Percentiles rank a stretch among this genome's conserved stretches.
Conservation (phyloP, 2,113 vertebrate genomes). For the Oreochromis niloticus region DNA sequence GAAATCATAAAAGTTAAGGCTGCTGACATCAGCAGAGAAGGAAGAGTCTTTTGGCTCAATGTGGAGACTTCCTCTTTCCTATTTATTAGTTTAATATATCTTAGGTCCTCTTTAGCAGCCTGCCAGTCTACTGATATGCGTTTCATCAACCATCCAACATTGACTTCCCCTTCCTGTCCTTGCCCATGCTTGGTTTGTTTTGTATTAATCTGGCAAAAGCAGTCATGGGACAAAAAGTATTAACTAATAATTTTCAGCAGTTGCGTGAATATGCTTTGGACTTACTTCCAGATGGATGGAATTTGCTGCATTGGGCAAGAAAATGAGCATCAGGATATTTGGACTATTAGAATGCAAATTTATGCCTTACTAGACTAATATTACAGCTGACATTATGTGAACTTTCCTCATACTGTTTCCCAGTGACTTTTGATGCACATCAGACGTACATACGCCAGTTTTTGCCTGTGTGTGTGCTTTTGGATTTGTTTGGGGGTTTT, state of each 20-base stretch:
- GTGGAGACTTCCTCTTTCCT: conserved; percentile 34
- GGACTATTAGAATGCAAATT: not conserved
- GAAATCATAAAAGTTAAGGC: conserved; percentile 32
- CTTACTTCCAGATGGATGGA: conserved; percentile 13
- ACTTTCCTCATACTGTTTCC: not conserved
- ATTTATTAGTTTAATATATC: conserved; percentile 61
- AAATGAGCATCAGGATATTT: conserved; percentile 9
- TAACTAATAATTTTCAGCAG: conserved; percentile 20
- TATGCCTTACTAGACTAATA: conserved; percentile 6
- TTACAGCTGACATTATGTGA: not conserved
- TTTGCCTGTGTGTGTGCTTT: not conserved
- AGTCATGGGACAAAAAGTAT: not conserved
- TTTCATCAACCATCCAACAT: conserved; percentile 3
- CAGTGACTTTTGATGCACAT: conserved; percentile 3
- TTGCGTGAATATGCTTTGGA: conserved; percentile 5
- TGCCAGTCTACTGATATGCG: conserved; percentile 22
- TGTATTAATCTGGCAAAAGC: not conserved
- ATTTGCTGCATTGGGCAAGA: not conserved
- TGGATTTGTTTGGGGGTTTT: not conserved
- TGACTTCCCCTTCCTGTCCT: not conserved
- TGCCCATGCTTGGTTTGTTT: not conserved
- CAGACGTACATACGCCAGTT: not conserved
- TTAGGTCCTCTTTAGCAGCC: conserved; percentile 10
- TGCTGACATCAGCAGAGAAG: conserved; percentile 34
- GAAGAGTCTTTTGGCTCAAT: conserved; percentile 23